phyloP scores from a whole-genome alignment of 1,140 invertebrate genomes.

The Sycobia sp. region DNA sequence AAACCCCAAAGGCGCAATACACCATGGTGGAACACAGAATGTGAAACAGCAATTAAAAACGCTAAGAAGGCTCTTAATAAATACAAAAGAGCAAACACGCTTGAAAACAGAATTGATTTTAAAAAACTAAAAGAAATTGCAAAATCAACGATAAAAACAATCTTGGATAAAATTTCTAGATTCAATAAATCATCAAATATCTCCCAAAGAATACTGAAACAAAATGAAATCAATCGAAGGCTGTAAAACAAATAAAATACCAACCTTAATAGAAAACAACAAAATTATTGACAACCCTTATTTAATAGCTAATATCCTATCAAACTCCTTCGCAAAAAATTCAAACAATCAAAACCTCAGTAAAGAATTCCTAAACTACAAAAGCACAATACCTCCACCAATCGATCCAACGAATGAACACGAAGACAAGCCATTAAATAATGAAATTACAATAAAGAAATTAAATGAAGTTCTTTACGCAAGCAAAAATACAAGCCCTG shows the following conservation, averaged over 20 bases:
- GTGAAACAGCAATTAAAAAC: slow-evolving; percentile 1
- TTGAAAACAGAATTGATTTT: slow-evolving; percentile 4
- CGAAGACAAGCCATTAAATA: too few species aligned
- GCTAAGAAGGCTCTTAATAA: background rate
- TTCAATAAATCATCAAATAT: background rate
- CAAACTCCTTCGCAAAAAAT: too few species aligned
- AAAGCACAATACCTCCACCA: too few species aligned
- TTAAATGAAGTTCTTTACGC: background rate
- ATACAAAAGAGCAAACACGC: background rate
- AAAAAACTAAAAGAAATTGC: slow-evolving; percentile 5
- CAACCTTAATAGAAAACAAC: too few species aligned
- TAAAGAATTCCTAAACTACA: too few species aligned
- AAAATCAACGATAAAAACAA: background rate
- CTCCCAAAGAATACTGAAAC: background rate
- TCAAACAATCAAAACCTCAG: too few species aligned
- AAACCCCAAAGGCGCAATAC: background rate
- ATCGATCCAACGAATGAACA: too few species aligned
- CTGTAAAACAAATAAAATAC: too few species aligned
- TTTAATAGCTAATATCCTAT: too few species aligned
- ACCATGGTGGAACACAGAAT: slow-evolving; percentile 4
- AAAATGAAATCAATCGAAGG: too few species aligned
- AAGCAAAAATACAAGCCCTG: slow-evolving; percentile 32
- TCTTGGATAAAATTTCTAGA: slow-evolving; percentile 3
- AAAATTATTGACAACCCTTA: too few species aligned
- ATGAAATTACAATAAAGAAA: slow-evolving; percentile 14